Percentiles rank a stretch among this genome's conserved stretches.
phyloP scores from a whole-genome alignment of 2,888 invertebrate species.

The Leptinotarsa peninsularis region DNA sequence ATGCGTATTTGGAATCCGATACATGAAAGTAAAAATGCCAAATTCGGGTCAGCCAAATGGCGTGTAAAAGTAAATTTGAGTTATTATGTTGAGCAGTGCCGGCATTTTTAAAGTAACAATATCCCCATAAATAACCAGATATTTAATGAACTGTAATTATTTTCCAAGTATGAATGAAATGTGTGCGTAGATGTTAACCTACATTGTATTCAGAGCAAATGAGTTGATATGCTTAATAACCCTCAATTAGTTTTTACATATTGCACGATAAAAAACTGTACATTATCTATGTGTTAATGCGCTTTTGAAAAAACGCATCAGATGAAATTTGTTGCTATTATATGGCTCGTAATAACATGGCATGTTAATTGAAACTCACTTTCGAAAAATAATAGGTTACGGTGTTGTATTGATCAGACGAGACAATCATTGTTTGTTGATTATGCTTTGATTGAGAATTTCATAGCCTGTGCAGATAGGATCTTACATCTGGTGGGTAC shows the following conservation, averaged over 20 bases:
- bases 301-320: background rate
- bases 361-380: background rate
- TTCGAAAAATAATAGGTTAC: conserved; percentile 9
- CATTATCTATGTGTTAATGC: conserved; percentile 4
- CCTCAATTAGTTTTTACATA: conserved; percentile 22
- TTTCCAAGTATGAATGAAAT: conserved; percentile 19
- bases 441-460: no score
- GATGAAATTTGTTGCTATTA: background rate
- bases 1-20: conserved; percentile 22
- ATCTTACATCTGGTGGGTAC: no score
- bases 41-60: conserved; percentile 14
- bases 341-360: background rate
- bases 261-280: conserved; percentile 12
- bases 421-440: no score
- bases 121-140: conserved; percentile 15
- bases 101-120: conserved; percentile 12
- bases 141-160: conserved; percentile 16
- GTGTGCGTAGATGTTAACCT: conserved; percentile 16
- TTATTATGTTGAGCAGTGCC: conserved; percentile 14
- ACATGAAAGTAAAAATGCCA: conserved; percentile 23
- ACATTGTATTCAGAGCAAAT: conserved; percentile 33
- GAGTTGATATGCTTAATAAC: background rate
- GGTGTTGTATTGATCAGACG: background rate
- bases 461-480: no score
- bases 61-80: conserved; percentile 22